These are phyloP conservation scores for Calcarius lapponicus DNA, from an alignment of 2,797 vertebrate species.

Conservation along the genomic window DNA sequence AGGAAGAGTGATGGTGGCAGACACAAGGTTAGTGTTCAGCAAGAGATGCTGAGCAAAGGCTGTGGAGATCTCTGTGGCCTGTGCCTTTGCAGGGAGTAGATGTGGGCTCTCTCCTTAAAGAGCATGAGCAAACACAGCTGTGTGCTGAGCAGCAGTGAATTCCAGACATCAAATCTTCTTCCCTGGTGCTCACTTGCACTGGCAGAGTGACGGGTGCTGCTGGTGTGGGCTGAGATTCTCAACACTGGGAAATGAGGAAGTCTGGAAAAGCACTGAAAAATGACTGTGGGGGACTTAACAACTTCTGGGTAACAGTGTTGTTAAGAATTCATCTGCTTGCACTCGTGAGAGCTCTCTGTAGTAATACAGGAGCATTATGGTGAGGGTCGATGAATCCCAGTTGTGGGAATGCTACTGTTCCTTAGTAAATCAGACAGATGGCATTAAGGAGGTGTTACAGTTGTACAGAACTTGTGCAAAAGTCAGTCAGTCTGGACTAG, in stretches of 20 bases:
- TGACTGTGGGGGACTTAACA: neutral
- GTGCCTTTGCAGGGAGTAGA: neutral
- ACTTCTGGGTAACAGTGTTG: neutral
- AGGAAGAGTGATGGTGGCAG: neutral
- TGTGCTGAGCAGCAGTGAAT: neutral
- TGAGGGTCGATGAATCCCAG: neutral
- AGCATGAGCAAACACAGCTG: neutral
- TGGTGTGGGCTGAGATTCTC: neutral
- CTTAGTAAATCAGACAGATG: neutral
- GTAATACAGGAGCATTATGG: neutral
- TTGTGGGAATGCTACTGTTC: neutral
- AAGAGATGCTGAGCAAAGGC: neutral
- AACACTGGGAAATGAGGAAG: neutral
- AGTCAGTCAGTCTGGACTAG: neutral
- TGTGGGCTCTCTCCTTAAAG: neutral
- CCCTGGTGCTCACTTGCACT: neutral
- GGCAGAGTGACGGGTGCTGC: neutral
- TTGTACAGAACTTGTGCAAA: neutral
- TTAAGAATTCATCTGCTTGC: neutral
- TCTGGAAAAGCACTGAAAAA: neutral
- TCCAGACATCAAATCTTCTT: neutral
- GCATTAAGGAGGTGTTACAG: neutral
- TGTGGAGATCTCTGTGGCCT: neutral
- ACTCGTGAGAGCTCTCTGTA: neutral
- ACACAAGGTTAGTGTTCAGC: neutral